Evolutionary conservation across 2,113 vertebrate species (phyloP), one percentile per base, ranked within the genome.

Genomic region (Nothocercus nigrocapillus): DNA sequence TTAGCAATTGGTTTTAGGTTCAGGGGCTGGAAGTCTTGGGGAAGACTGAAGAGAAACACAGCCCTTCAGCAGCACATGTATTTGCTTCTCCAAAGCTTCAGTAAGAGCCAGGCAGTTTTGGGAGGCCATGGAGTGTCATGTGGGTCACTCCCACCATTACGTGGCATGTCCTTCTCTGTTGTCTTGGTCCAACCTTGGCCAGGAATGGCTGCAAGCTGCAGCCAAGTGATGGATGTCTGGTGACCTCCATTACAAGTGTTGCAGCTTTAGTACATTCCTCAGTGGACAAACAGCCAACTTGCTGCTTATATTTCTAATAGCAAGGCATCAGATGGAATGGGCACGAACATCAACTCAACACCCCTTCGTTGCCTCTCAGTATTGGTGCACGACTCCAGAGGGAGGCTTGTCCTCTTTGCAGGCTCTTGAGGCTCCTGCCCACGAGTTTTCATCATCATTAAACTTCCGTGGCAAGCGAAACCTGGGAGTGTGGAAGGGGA

Each of bases 121-220:
- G 51, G 30, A 38, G 19, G 21, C 47, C 45, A 47, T 47, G 45
- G 45, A 47, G 19, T 47, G 18, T 47, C 45, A 21, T 4, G 47
- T 47, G 47, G 47, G 32, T 24, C 16, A 17, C 18, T 45, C 30
- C 25, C 0, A 0, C 8, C 42, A 51, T 15, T 54, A 13, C 0
- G 0, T 63, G 73, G 15, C 5, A 3, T 24, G 47, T 61, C 38
- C 30, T 30, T 54, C 56, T 9, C 8, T 47, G 47, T 20, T 21
- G 8, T 47, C 2, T 75, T 28, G 51, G 67, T 32, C 10, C 88
- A 38, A 32, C 56, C 74, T 21, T 45, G 51, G 47, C 27, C 63
- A 45, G 56, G 7, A 4, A 1, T 9, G 53, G 44, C 80, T 69
- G 92, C 79, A 10, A 45, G 59, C 24, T 2, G 3, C 15, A 16